Evolutionary conservation across 2,797 vertebrate genomes (phyloP), one percentile per base, ranked within the genome.

Genomic region (Peromyscus aztecus): DNA sequence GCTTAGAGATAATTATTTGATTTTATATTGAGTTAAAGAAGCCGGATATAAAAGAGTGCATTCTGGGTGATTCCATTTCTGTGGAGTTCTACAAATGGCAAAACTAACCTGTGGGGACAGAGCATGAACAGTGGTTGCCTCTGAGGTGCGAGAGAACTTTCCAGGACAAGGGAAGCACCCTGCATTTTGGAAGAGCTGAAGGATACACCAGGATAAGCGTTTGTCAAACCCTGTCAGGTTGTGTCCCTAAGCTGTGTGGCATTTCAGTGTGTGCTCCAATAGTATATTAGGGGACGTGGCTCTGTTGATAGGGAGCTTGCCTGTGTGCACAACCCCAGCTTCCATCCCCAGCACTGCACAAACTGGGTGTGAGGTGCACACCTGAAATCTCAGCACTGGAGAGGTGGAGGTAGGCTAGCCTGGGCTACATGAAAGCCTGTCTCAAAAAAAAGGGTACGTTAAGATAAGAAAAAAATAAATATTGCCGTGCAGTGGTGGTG

Each of bases 1-100:
- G 87, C 93, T 92, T 88, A 90, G 90, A 91, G 81, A 71, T 65
- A 92, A 94, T 97, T 87, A 84, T 81, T 93, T 88, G 82, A 85
- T 89, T 94, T 95, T 95, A 43, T 84, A 93, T 93, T 88, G 85
- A 88, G 69, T 84, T 94, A 76, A 43, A 92, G 96, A 65, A 93
- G 71, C 82, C 84, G 80, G 96, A 37, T 80, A 73, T 59, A 29
- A 89, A 80, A 92, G 75, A 63, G 69, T 27, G 34, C 55, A 9
- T 86, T 93, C 87, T 61, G 71, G 49, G 63, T 31, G 95, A 92
- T 90, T 76, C 76, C 49, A 46, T 65, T 83, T 90, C 71, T 76
- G 82, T 90, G 82, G 63, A 17, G 34, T 40, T 92, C 77, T 46
- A 46, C 94, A 85, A 93, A 0, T 55, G 71, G 29, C 73, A 59